Evolutionary conservation across 2,888 invertebrate genomes (phyloP).

Genomic region (Hypena proboscidalis): DNA sequence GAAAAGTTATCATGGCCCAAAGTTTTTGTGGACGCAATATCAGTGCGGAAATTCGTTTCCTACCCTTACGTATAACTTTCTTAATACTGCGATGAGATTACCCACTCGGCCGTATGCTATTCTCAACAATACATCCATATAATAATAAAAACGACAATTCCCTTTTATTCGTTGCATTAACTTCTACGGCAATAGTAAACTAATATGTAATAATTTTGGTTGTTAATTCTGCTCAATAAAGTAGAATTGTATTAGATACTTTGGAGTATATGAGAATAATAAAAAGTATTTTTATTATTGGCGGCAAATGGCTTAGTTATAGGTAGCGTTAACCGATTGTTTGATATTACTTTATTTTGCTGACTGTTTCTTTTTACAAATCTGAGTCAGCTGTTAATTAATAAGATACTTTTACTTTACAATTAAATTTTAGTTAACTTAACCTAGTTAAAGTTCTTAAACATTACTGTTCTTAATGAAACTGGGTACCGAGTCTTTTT

Average conservation of each 20-base stretch:
- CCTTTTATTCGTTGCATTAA: constrained; percentile 76
- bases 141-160: constrained; percentile 78
- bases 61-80: constrained; percentile 77
- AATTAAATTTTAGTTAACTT: too few species aligned
- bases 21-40: constrained; percentile 77
- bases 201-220: constrained; percentile 67
- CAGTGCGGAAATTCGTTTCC: constrained; percentile 67
- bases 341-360: not conserved
- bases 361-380: not conserved
- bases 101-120: constrained; percentile 68
- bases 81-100: constrained; percentile 78
- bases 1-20: constrained; percentile 67
- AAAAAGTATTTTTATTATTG: constrained; percentile 34
- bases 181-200: constrained; percentile 62
- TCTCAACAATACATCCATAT: constrained; percentile 66
- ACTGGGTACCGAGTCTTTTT: too few species aligned
- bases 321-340: not conserved
- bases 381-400: too few species aligned
- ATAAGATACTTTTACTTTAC: too few species aligned
- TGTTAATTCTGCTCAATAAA: constrained; percentile 82
- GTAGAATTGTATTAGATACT: constrained; percentile 52
- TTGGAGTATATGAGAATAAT: constrained; percentile 31
- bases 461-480: too few species aligned
- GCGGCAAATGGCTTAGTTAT: constrained; percentile 18
- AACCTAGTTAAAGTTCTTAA: too few species aligned